Evolutionary conservation across 2,888 invertebrate species (phyloP), one percentile per base, ranked within the genome.

Genomic region (Lasioglossum calceatum): DNA sequence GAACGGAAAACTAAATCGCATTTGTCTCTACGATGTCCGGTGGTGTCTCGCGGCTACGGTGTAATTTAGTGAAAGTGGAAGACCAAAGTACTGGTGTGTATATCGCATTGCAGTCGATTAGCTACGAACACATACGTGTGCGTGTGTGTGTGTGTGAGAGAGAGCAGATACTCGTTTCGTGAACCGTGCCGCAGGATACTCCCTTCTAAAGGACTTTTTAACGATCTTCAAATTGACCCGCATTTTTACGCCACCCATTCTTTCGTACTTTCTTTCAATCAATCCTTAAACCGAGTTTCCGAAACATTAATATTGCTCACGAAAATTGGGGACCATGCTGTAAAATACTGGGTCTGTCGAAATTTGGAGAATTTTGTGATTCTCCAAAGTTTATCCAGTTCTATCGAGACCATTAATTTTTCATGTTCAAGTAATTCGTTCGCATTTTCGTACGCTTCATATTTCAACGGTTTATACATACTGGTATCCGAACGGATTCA

Each of bases 51-150:
- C 58, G 42, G 83, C 81, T 76, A 87, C 42, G 75, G 23, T 81
- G 77, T 36, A 50, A 76, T 70, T 78, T 44, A 32, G 61, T 67
- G 27, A 67, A 70, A 70, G 70, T 39, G 70, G 70, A 12, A 39
- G 70, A n/a, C 36, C 47, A 39, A 50, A 67, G 19, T 27, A 77
- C 77, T 54, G 32, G 23, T 32, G 27, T 67, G 36, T 58, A 47
- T 81, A 71, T 58, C 78, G 80, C 54, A 77, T 72, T 39, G 79
- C 75, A 79, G 47, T 61, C 61, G 83, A 81, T 86, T 86, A 88
- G 80, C 74, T 89, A 89, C 78, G 39, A 70, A 16, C 39, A 67
- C n/a, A 70, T 39, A 70, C 23, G 39, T 39, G 36, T 39, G 70
- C 12, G 36, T 36, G 23, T 39, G 23, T 14, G 27, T 10, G 67